Base-by-base conservation (phyloP, 1,140 invertebrate species). In the Ceratina australensis region DNA sequence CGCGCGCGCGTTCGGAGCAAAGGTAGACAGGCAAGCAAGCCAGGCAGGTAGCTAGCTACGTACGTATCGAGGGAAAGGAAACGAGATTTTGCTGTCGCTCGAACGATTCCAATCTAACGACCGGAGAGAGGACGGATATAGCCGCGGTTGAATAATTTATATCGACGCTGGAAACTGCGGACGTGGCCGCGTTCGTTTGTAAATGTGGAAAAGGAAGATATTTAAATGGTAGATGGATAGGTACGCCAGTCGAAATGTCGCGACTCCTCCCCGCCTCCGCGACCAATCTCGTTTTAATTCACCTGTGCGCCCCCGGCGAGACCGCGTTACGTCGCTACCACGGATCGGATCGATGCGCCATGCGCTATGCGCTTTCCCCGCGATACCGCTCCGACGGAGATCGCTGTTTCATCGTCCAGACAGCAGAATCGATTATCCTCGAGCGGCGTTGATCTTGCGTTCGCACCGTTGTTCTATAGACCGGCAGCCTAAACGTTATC, bases 51-150 rank as follows among this genome's bases (percentile, higher is more conserved):
- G n/a, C n/a, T n/a, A n/a, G 13, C 4, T 33, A 12, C 16, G 50
- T 24, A 4, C 8, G 22, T 52, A 28, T 75, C 81, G 60, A 72
- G 80, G 77, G 71, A 83, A 82, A 83, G 82, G 81, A 69, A 52
- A 82, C 76, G 72, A 78, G 81, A 83, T 79, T 81, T 64, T 73
- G 26, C 20, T 49, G 60, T 59, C 52, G 67, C 57, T 24, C 64
- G 57, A 71, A 66, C 79, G 74, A 81, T 82, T 80, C 54, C 28
- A 64, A 82, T 83, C 80, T 82, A 68, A 60, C 72, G 63, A 61
- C 68, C 20, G 50, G 63, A 56, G 33, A 42, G 33, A 42, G 22
- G 54, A 80, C 56, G 47, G 49, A 72, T 82, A 56, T 50, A 71
- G 50, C 73, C 26, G 49, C 47, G 67, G 33, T 42, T 60, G 73